Percentiles rank a stretch among this genome's conserved stretches.
phyloP scores from a whole-genome alignment of 2,888 invertebrate genomes.

The Pardosa pseudoannulata region DNA sequence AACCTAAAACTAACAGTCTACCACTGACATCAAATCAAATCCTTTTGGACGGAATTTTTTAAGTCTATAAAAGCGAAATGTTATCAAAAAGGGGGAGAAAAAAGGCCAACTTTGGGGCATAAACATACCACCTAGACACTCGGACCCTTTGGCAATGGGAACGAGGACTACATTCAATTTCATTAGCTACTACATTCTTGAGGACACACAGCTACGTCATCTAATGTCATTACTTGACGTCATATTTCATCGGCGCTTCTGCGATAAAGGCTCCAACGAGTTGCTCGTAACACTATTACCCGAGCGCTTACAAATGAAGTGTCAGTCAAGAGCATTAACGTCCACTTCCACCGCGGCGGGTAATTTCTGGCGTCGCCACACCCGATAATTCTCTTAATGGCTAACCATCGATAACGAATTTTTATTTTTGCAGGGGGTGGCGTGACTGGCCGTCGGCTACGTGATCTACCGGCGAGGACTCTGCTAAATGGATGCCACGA shows the following conservation, averaged over 20 bases:
- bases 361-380: slow-evolving; percentile 8
- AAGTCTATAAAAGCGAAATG: too few species aligned
- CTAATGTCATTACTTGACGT: slow-evolving; percentile 19
- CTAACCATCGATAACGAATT: slow-evolving; percentile 17
- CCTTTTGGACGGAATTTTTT: too few species aligned
- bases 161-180: not conserved
- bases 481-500: slow-evolving; percentile 56
- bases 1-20: too few species aligned
- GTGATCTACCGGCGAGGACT: slow-evolving; percentile 46
- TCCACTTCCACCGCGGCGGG: slow-evolving; percentile 9
- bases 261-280: slow-evolving; percentile 4
- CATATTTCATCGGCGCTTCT: not conserved
- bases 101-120: too few species aligned
- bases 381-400: slow-evolving; percentile 15
- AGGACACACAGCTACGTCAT: not conserved
- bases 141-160: too few species aligned
- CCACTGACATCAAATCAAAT: too few species aligned
- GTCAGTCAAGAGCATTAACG: slow-evolving; percentile 15
- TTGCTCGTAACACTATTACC: not conserved
- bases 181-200: not conserved
- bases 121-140: too few species aligned
- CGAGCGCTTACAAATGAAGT: slow-evolving; percentile 12
- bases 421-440: not conserved
- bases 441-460: slow-evolving; percentile 59
- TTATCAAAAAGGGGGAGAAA: too few species aligned